phyloP scores from a whole-genome alignment of 2,797 vertebrate species.

The Emydoidea blandingii region DNA sequence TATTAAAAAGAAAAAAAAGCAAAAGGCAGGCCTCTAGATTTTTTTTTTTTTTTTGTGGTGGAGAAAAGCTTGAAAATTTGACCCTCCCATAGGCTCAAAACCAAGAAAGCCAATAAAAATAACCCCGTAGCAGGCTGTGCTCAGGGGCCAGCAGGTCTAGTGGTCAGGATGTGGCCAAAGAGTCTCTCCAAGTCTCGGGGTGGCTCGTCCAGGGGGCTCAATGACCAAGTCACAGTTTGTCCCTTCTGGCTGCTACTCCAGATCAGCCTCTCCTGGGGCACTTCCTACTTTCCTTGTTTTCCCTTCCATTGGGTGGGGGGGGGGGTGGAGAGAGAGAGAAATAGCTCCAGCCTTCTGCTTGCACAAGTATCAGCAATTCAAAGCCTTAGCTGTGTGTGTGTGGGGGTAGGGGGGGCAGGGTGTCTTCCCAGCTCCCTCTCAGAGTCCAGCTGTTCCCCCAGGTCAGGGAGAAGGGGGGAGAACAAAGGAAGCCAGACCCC shows the following conservation, averaged over 20 bases:
- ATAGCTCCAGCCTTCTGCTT: neutral
- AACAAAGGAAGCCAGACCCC: neutral
- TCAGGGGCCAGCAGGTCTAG: neutral
- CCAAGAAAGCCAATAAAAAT: neutral
- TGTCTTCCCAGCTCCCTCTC: neutral
- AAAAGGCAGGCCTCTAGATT: neutral
- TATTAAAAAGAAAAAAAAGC: neutral
- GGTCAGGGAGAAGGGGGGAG: neutral
- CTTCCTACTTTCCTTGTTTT: neutral
- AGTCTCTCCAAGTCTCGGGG: neutral
- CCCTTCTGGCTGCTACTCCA: neutral
- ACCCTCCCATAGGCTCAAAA: neutral
- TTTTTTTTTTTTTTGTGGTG: neutral
- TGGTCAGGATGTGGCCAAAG: neutral
- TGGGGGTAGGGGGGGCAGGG: no score
- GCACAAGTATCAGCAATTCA: no score
- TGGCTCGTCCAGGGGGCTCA: neutral
- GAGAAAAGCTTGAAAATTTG: neutral
- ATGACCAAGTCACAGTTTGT: neutral
- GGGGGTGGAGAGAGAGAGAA: no score
- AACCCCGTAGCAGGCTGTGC: fast-evolving
- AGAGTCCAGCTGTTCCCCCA: neutral
- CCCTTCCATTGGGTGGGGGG: neutral
- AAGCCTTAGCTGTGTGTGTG: no score
- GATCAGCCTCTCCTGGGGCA: neutral